phyloP scores from a whole-genome alignment of 2,797 vertebrate species.

The Ptychobarbus kaznakovi region DNA sequence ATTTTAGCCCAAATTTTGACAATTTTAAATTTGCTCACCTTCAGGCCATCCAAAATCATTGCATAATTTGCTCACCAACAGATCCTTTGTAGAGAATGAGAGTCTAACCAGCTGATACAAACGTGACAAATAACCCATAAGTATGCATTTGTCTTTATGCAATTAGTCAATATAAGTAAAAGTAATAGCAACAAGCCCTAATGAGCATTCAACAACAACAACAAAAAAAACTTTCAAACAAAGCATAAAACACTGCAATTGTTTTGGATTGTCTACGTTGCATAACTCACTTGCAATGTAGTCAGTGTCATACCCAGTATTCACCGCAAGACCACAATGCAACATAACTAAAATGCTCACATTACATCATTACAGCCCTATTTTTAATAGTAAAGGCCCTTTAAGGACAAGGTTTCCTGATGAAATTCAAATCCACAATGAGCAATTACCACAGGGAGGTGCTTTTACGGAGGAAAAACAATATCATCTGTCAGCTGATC shows the following conservation, averaged over 20 bases:
- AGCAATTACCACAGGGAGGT: slow-evolving; percentile 50
- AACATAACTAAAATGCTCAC: background rate
- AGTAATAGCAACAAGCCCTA: background rate
- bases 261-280: background rate
- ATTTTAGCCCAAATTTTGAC: background rate
- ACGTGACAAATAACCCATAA: no score
- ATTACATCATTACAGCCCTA: background rate
- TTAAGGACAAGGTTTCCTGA: slow-evolving; percentile 43
- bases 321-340: background rate
- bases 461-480: slow-evolving; percentile 55
- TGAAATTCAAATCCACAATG: slow-evolving; percentile 50
- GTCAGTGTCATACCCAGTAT: background rate
- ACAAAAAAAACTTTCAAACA: background rate
- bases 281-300: background rate
- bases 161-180: background rate
- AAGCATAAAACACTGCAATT: background rate
- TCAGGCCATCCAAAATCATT: background rate
- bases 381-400: slow-evolving; percentile 52
- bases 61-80: no score
- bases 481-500: slow-evolving; percentile 60
- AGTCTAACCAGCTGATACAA: no score
- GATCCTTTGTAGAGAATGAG: no score
- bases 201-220: background rate
- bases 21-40: no score
- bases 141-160: background rate